A percentile compares a stretch with the other conserved stretches of the same genome.
These are phyloP conservation scores for Gavialis gangeticus DNA, from an alignment of 2,113 vertebrate species.

Conservation along the genomic window DNA sequence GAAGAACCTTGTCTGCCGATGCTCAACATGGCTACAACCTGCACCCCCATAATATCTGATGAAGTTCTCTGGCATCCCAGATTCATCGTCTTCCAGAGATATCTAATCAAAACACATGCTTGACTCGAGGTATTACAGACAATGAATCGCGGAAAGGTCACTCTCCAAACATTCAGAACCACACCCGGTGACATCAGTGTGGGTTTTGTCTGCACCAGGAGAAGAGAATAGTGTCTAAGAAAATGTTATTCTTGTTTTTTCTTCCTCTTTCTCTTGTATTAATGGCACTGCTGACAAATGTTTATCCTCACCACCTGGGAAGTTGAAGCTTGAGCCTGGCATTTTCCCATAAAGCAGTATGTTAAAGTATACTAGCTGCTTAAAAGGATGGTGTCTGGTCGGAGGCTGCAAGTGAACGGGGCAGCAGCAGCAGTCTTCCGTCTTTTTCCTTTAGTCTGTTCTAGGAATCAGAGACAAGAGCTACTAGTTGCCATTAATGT, in stretches of 20 bases:
- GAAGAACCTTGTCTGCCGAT: too few relatives aligned
- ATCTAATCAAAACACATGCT: not conserved
- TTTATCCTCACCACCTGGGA: slow-evolving; percentile 5
- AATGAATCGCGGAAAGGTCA: not conserved
- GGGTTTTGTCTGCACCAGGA: not conserved
- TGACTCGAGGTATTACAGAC: not conserved
- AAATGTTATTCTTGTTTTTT: not conserved
- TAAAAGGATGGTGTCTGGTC: not conserved
- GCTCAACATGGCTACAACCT: too few relatives aligned
- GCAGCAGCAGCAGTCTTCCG: not conserved
- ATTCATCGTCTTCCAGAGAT: not conserved
- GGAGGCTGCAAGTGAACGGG: not conserved
- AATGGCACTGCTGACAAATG: not conserved
- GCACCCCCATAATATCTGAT: too few relatives aligned
- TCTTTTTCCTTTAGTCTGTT: not conserved
- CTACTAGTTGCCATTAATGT: not conserved
- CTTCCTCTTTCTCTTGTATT: slow-evolving; percentile 1
- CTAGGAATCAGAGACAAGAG: slow-evolving; percentile 18
- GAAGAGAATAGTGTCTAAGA: not conserved
- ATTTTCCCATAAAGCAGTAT: not conserved
- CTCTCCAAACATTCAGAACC: accelerated
- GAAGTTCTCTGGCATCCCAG: too few relatives aligned
- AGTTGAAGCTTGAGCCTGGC: not conserved
- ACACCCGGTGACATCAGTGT: not conserved
- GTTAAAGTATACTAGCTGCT: not conserved